Base-by-base conservation (phyloP, 2,888 invertebrate genomes). In the Deroplatys truncata region DNA sequence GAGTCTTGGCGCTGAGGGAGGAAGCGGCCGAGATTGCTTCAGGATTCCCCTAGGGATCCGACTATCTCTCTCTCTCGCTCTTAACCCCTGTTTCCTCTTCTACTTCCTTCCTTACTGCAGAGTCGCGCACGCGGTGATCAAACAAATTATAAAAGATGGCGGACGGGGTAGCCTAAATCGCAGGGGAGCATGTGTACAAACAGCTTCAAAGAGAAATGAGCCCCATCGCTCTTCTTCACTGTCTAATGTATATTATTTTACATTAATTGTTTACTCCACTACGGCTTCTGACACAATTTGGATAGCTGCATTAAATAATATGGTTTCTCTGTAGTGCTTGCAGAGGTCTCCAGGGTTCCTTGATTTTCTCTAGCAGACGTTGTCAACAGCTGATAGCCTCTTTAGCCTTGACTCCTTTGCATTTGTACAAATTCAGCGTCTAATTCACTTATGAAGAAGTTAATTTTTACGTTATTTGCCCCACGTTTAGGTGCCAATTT, bases 1-100 rank as follows among this genome's bases (percentile, higher is more conserved):
- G 95, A 95, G 95, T 95, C 95, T 94, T 93, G 94, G 94, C 94
- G 94, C 94, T 94, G 93, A 92, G 94, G 94, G 94, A 93, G 93
- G 90, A 91, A 91, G 90, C 89, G 91, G 90, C 91, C 90, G 93
- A 93, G 93, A 93, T 93, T 93, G 93, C 93, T 93, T 93, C 92
- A 93, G 93, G 93, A 93, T 92, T 93, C 93, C 93, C 93, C 91
- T 92, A 93, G 93, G 93, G 92, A 88, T 89, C 90, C 90, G 88
- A 88, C 90, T 86, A 43, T 84, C 72, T 56, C 72, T 72, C 92
- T 92, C 93, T 92, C 92, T 92, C 91, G 92, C 92, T 92, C 92
- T 92, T 92, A 92, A 92, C 92, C 92, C 92, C 88, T 85, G 88
- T 89, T 82, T 89, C 89, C 88, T 88, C 84, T 85, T 31, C 85